Evolutionary conservation across 2,888 invertebrate genomes (phyloP), one percentile per base, ranked within the genome.

Genomic region (Nebria brevicollis): DNA sequence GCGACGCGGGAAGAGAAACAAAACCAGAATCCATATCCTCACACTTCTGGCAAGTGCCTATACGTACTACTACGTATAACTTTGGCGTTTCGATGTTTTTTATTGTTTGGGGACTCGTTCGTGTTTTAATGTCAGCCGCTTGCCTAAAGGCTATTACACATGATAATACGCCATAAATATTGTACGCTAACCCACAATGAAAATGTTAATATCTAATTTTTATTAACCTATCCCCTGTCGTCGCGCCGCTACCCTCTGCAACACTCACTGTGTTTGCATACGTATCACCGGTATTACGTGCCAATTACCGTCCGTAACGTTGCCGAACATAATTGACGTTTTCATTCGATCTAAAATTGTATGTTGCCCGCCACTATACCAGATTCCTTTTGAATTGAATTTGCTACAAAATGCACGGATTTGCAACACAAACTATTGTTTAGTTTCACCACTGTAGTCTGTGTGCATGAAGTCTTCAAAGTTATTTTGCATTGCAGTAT

Each of bases 191-290:
- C 76, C 81, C 81, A 81, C 77, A 81, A 81, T 81, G 81, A 81
- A 81, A 81, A 81, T 81, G 81, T 81, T 81, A 81, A 81, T 81
- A 81, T 77, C 81, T 77, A 81, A 81, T 81, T 81, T 81, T 81
- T 81, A 77, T 81, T 76, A 72, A 66, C 66, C 43, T n/a, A 34
- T 70, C 68, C 54, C 66, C 43, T 20, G 42, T 73, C 79, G 34
- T 34, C 34, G 34, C 25, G 54, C 74, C 65, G 66, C 13, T 25
- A 25, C 70, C 13, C 13, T 10, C 41, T 64, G 34, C 66, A 15
- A 66, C 70, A 70, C 11, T 25, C 68, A 25, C 66, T 72, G 66
- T 72, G 77, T 77, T 72, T 80, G 75, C 80, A 75, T 80, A 80
- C 75, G 75, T 80, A 75, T 76, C 81, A 66, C 81, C 72, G 72